These are phyloP conservation scores for Garra rufa DNA, from an alignment of 2,113 vertebrate genomes.

Conservation along the genomic window DNA sequence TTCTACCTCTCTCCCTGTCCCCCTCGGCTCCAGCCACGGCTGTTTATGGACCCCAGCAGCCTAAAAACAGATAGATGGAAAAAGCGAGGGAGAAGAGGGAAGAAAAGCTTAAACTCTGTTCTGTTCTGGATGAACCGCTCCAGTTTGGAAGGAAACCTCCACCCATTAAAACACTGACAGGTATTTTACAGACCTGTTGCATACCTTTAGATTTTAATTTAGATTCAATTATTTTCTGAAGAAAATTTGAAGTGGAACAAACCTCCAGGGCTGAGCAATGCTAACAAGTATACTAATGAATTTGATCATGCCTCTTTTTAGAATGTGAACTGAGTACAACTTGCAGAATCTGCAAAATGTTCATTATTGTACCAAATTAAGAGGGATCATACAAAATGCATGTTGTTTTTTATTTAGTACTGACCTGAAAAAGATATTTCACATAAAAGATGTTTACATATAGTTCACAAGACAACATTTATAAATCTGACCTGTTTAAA, in stretches of 20 bases:
- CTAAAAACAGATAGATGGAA: conserved; percentile 38
- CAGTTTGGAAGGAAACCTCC: not conserved
- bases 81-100: not conserved
- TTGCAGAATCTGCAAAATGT: too few species aligned
- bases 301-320: not conserved
- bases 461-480: too few species aligned
- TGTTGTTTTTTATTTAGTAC: too few species aligned
- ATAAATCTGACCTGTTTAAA: too few species aligned
- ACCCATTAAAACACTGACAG: not conserved
- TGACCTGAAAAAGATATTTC: too few species aligned
- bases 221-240: not conserved
- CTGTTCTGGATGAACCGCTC: not conserved
- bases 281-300: too few species aligned
- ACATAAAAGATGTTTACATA: too few species aligned
- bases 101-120: not conserved
- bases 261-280: too few species aligned
- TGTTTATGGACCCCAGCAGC: conserved; percentile 43
- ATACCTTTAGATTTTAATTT: not conserved
- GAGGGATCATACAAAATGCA: too few species aligned
- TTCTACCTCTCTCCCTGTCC: not conserved
- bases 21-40: conserved; percentile 17
- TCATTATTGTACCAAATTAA: too few species aligned
- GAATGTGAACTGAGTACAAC: too few species aligned
- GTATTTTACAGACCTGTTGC: not conserved
- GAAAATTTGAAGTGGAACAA: too few species aligned